Evolutionary conservation across 2,797 vertebrate genomes (phyloP), one percentile per base, ranked within the genome.

Genomic region (Echeneis naucrates): DNA sequence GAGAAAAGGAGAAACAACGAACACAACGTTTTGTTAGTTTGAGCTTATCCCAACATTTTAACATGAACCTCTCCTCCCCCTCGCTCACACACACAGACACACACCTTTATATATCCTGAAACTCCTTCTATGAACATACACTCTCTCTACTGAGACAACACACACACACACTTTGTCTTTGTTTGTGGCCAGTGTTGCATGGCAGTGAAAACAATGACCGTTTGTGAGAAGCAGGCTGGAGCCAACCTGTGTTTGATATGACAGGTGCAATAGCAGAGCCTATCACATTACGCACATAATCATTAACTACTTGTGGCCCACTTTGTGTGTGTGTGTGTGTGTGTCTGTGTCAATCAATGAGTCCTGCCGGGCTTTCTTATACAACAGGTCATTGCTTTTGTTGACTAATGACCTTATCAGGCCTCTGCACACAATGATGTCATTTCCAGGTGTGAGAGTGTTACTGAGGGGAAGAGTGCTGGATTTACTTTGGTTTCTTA

Each of bases 241-340:
- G 69, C 17, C 54, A 44, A 78, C 77, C 65, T 77, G 50, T 75
- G 78, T 73, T 87, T 83, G 74, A 87, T 86, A 90, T 84, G 75
- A 92, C 88, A 89, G 88, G 85, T 91, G 88, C 83, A 87, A 66
- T 50, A 79, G 75, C 84, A 65, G 82, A 83, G 59, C 50, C 72
- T 75, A 88, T 91, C 85, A 88, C 69, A 75, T 92, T 87, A 78
- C 85, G 63, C 56, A 51, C 33, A 45, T 87, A 92, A 92, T 93
- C 83, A 92, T 92, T 90, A 90, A 92, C 91, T 67, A 53, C 53
- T 71, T 68, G 47, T 33, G 30, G 56, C 55, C 54, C 66, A 57
- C 44, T 79, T 12, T 70, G 37, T 78, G 40, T 71, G 59, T 45
- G 26, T 67, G 12, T 54, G 67, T 37, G 51, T 35, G 59, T 68